A percentile compares a stretch with the other conserved stretches of the same genome.
These are phyloP conservation scores for Coreius guichenoti DNA, from an alignment of 2,797 vertebrate species.

Conservation along the genomic window DNA sequence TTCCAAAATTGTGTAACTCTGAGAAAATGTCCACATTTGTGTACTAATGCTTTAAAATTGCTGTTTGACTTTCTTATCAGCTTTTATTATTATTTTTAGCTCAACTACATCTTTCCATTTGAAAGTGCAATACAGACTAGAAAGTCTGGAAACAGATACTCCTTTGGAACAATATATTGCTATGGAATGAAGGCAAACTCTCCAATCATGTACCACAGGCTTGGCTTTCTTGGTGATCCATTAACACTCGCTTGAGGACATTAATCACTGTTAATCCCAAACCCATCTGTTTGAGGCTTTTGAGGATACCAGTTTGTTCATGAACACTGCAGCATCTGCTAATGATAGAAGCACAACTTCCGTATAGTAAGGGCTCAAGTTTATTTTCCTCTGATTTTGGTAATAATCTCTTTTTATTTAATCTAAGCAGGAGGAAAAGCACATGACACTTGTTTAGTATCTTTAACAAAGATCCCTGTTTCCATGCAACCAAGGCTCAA, in stretches of 20 bases:
- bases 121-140: not conserved
- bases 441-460: not conserved
- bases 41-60: not conserved
- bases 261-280: constrained; percentile 22
- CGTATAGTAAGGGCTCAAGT: not conserved
- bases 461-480: not conserved
- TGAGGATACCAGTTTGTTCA: constrained; percentile 39
- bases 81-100: not conserved
- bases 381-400: not conserved
- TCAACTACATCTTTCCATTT: not conserved
- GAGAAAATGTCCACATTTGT: not conserved
- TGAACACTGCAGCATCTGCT: constrained; percentile 35
- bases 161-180: not conserved
- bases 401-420: not conserved
- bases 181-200: not conserved
- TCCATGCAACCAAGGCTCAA: not conserved
- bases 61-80: too few relatives aligned
- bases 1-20: not conserved
- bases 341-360: constrained; percentile 1
- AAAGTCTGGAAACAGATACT: not conserved
- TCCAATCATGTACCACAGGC: not conserved
- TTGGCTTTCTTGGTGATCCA: not conserved
- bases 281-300: constrained; percentile 31
- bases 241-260: constrained; percentile 17
- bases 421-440: not conserved